Evolutionary conservation across 2,888 invertebrate genomes (phyloP), one percentile per base, ranked within the genome.

Genomic region (Hypolimnas misippus): DNA sequence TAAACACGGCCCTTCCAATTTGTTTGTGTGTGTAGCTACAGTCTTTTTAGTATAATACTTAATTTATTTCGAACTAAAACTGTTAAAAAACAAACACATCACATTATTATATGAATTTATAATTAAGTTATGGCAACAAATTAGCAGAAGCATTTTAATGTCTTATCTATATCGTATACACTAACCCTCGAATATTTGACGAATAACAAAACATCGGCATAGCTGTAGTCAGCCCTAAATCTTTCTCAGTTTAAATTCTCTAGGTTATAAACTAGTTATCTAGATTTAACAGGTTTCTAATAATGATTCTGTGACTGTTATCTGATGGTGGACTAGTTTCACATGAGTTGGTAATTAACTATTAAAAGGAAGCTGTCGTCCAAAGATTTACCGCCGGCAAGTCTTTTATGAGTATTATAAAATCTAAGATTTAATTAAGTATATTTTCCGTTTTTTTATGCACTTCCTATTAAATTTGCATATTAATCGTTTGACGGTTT

Each of bases 1-100:
- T 76, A 74, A 75, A 74, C 73, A 73, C 65, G 61, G 57, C 71
- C 77, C 76, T 77, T 71, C 72, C 69, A 65, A 73, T 80, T 59
- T 68, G 52, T 60, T 59, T 59, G 16, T 70, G 76, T 78, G 77
- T 73, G 73, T 62, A 14, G 49, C n/a, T 49, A 21, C 5, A n/a
- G 25, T 49, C 1, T 17, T 8, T 44, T 44, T 44, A 17, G 19
- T 19, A 44, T 5, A 2, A 35, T 7, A 35, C 35, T 12, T 12
- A n/a, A 4, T 25, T 25, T 25, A 5, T 1, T 7, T 40, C 40
- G 7, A 40, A 14, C 16, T 1, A 16, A 40, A 40, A 40, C 16
- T 7, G 7, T 40, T 14, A 14, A 40, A 35, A 35, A 10, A 5
- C 6, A 10, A 10, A 31, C 2, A 31, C 10, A 31, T 8, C 1